A percentile compares a stretch with the other conserved stretches of the same genome.
Conservation (phyloP, 2,797 vertebrate genomes). For the Acanthiza pusilla region DNA sequence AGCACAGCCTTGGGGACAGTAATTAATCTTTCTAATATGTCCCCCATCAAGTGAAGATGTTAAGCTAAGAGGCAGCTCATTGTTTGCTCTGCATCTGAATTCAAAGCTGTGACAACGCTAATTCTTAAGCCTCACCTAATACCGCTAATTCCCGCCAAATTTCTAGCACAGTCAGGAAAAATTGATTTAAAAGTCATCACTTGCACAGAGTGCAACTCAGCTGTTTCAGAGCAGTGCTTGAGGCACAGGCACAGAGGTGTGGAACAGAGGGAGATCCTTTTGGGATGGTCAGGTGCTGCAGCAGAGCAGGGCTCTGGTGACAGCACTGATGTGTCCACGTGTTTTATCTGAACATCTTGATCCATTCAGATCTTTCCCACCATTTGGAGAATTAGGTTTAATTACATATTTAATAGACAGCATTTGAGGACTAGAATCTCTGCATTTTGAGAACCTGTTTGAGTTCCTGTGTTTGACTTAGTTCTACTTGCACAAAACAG, state of each 20-base stretch:
- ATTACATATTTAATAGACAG: not conserved
- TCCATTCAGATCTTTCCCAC: not conserved
- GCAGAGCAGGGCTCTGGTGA: not conserved
- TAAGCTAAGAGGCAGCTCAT: constrained; percentile 11
- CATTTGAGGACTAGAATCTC: not conserved
- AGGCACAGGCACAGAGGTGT: not conserved
- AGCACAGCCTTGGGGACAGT: not conserved
- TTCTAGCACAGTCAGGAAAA: constrained; percentile 25
- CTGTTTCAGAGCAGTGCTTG: not conserved
- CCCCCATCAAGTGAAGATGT: not conserved
- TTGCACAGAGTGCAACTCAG: constrained; percentile 3
- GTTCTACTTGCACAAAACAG: not conserved
- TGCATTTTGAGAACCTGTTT: not conserved
- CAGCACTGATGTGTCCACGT: not conserved
- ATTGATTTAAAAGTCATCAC: not conserved
- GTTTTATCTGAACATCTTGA: not conserved
- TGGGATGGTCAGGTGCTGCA: not conserved
- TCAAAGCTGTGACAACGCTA: not conserved
- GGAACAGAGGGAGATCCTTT: not conserved
- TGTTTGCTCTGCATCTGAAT: not conserved
- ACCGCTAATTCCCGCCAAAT: not conserved
- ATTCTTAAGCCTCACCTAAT: constrained; percentile 48
- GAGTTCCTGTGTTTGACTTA: not conserved
- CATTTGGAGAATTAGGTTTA: not conserved
- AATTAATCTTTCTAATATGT: not conserved